Evolutionary conservation across 2,888 invertebrate genomes (phyloP), one percentile per base, ranked within the genome.

Genomic region (Drosophila diplacantha): DNA sequence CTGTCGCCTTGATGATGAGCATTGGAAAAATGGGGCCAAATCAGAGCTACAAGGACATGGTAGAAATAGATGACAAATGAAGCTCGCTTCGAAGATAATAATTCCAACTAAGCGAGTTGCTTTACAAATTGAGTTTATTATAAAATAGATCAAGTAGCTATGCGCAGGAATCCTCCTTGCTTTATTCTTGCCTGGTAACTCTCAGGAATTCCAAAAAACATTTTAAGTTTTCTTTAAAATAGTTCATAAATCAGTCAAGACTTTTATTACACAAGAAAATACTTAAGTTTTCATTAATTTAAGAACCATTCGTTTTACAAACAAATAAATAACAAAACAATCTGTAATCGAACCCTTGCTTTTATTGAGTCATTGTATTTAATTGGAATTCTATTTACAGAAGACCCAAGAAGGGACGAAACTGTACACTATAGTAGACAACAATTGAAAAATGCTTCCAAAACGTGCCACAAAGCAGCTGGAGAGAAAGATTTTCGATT

Each of bases 381-480:
- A 24, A 34, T 50, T 37, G n/a, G 16, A 29, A 22, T 24, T 46
- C 5, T 26, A 41, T 37, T 31, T 16, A 0, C 11, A n/a, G 22
- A 26, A 20, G 11, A 29, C 46, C 20, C 12, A 35, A 55, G 18
- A 29, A 37, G 3, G 26, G n/a, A 49, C 20, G 20, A 46, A 46
- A 31, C 38, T 35, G 26, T 62, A 47, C n/a, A 29, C 11, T 29
- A 47, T 44, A 60, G 51, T 53, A 46, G 51, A 47, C 52, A 64
- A 65, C 64, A 69, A 67, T 63, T 78, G 7, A 24, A 24, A 73
- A 58, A 72, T 81, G 67, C 41, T 44, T 49, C 29, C 50, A 31
- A 44, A 52, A 52, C 61, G 67, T 71, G 63, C 47, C 71, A 22
- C 70, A 72, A 55, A 51, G 39, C 51, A 53, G 50, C 44, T 59